phyloP scores from a whole-genome alignment of 2,797 vertebrate species.

The Botia almorhae region DNA sequence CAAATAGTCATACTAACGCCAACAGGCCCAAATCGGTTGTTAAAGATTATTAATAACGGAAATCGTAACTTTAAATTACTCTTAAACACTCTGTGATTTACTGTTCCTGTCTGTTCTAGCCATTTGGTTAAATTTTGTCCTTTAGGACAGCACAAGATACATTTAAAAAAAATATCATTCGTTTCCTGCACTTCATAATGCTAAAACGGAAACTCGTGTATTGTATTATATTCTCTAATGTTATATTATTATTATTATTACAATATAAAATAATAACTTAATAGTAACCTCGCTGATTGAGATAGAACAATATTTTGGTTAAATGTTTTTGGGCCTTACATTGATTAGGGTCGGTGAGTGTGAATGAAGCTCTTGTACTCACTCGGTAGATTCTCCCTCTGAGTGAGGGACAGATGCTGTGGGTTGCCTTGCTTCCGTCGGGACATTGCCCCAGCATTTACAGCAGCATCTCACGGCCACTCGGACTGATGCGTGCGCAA shows the following conservation, averaged over 20 bases:
- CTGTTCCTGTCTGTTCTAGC: not conserved
- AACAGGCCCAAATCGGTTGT: not conserved
- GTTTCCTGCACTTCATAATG: too few species aligned
- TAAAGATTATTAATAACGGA: not conserved
- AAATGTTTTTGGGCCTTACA: too few species aligned
- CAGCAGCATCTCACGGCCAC: conserved; percentile 97
- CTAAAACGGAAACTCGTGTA: too few species aligned
- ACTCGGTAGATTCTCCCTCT: conserved; percentile 94
- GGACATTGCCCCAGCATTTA: conserved; percentile 99
- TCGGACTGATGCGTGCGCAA: conserved; percentile 81
- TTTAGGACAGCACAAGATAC: too few species aligned
- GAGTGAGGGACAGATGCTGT: conserved; percentile 94
- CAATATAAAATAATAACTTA: too few species aligned
- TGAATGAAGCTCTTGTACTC: conserved; percentile 71
- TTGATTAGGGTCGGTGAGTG: not conserved
- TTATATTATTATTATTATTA: too few species aligned
- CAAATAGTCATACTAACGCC: too few species aligned
- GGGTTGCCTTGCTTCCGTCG: conserved; percentile 99
- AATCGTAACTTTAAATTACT: not conserved
- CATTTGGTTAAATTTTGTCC: too few species aligned
- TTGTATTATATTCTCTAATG: too few species aligned
- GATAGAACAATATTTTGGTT: too few species aligned
- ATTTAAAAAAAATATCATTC: too few species aligned
- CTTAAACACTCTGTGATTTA: not conserved
- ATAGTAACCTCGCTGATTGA: too few species aligned